Evolutionary conservation across 2,113 vertebrate species (phyloP).

Genomic region (Protobothrops flavoviridis): DNA sequence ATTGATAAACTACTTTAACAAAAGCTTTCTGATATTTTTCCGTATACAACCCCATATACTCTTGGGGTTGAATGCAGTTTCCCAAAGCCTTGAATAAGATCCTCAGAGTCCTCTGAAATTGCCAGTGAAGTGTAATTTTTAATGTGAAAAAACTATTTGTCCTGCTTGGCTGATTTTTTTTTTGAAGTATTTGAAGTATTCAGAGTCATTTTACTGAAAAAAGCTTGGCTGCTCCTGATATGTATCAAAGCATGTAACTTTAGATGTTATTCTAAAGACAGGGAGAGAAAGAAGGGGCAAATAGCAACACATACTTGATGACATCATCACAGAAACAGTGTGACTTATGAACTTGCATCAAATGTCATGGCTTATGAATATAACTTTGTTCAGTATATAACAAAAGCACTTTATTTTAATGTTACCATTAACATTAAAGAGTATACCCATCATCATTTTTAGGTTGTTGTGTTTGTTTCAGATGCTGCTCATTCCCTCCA

Average conservation of each 20-base stretch:
- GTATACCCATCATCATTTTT: background rate
- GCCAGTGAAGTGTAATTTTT: background rate
- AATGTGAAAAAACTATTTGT: background rate
- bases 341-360: background rate
- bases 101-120: background rate
- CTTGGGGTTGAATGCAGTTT: background rate
- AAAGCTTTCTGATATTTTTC: background rate
- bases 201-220: background rate
- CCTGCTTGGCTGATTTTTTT: background rate
- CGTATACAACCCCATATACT: background rate
- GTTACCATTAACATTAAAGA: no score
- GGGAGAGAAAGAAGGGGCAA: background rate
- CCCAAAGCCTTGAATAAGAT: background rate
- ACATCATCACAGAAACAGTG: background rate
- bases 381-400: background rate
- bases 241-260: background rate
- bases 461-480: background rate
- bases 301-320: background rate
- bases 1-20: constrained; percentile 7
- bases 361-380: background rate
- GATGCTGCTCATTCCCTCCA: background rate
- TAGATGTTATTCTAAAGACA: background rate
- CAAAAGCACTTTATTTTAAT: background rate
- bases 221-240: background rate
- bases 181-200: background rate